A percentile compares a stretch with the other conserved stretches of the same genome.
Conservation (phyloP, 1,140 invertebrate genomes). For the Meloidogyne exigua region DNA sequence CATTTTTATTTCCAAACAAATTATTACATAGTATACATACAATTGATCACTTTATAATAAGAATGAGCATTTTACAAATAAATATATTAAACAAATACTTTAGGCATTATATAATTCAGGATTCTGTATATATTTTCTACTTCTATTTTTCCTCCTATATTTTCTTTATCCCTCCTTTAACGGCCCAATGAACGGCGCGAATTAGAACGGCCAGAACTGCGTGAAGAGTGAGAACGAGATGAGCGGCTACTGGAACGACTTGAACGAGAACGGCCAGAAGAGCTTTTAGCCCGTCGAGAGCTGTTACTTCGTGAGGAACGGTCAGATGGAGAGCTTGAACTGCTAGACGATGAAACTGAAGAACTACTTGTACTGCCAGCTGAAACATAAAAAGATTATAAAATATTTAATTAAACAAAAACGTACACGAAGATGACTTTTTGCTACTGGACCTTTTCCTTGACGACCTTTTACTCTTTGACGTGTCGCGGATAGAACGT, state of each 20-base stretch:
- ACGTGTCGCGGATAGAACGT: background rate
- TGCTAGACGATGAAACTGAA: background rate
- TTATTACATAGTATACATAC: too few species aligned
- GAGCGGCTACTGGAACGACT: background rate
- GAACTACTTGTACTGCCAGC: background rate
- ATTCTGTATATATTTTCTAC: too few species aligned
- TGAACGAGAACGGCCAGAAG: background rate
- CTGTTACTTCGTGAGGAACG: background rate
- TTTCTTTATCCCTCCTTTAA: background rate
- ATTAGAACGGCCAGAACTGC: background rate
- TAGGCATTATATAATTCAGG: too few species aligned
- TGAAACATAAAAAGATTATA: background rate
- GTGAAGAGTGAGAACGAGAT: background rate
- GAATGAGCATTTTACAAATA: too few species aligned
- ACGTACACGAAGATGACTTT: background rate
- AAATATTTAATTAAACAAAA: background rate
- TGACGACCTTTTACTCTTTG: background rate
- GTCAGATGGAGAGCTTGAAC: background rate
- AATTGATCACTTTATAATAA: too few species aligned
- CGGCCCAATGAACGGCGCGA: background rate
- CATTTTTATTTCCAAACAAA: too few species aligned
- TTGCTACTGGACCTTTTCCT: too few species aligned
- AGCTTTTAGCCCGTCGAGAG: background rate
- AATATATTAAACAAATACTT: background rate
- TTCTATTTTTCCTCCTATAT: background rate